phyloP scores from a whole-genome alignment of 2,113 vertebrate genomes.

The Elephantulus edwardii region DNA sequence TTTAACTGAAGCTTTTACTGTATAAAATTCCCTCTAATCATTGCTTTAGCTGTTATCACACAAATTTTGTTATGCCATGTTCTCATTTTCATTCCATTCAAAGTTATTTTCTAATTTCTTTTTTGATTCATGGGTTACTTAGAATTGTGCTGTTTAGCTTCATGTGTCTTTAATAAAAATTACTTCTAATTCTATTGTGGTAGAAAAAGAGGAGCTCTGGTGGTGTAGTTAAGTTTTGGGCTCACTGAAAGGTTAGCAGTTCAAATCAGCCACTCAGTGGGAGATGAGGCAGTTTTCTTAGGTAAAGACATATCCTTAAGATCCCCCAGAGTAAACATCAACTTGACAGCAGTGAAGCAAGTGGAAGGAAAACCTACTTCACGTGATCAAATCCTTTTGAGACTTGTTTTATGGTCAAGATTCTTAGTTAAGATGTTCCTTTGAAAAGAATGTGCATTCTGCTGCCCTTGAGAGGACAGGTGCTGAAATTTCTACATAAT shows the following conservation, averaged over 20 bases:
- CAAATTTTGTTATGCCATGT: neutral
- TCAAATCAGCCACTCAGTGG: too few relatives aligned
- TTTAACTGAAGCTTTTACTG: neutral
- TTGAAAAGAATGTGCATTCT: neutral
- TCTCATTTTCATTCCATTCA: constrained; percentile 40
- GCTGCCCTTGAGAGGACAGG: neutral
- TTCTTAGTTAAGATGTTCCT: neutral
- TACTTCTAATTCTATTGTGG: neutral
- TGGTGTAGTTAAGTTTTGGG: too few relatives aligned
- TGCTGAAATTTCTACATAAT: constrained; percentile 25
- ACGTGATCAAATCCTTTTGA: neutral
- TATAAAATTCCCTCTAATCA: neutral
- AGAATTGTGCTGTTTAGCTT: too few relatives aligned
- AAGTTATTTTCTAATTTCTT: constrained; percentile 21
- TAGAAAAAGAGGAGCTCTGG: too few relatives aligned
- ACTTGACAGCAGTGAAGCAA: too few relatives aligned
- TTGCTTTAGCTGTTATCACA: neutral
- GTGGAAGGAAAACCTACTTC: neutral
- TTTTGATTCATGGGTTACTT: constrained; percentile 3
- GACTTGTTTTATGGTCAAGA: neutral
- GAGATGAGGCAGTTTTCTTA: too few relatives aligned
- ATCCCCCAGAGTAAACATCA: too few relatives aligned
- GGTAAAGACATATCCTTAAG: too few relatives aligned
- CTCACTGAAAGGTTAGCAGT: too few relatives aligned
- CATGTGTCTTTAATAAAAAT: too few relatives aligned